Evolutionary conservation across 2,888 invertebrate species (phyloP).

Genomic region (Nasonovia ribisnigri): DNA sequence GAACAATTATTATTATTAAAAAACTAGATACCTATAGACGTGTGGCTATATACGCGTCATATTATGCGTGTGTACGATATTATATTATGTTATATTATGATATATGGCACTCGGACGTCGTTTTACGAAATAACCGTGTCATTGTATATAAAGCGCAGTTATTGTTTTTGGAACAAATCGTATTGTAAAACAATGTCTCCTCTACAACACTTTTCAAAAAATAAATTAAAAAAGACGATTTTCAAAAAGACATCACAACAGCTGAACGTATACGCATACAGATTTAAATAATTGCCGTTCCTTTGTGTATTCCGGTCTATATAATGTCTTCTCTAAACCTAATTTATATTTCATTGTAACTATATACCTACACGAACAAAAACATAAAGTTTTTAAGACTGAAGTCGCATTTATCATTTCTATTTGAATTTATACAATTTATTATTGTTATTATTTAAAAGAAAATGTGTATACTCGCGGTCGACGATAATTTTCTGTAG

Average conservation of each 20-base stretch:
- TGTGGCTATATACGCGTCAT: neutral
- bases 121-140: conserved; percentile 52
- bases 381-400: conserved; percentile 40
- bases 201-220: conserved; percentile 18
- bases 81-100: neutral
- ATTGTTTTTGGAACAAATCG: conserved; percentile 48
- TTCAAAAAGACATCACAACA: conserved; percentile 58
- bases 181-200: conserved; percentile 48
- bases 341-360: conserved; percentile 62
- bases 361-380: conserved; percentile 29
- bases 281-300: conserved; percentile 56
- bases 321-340: conserved; percentile 48
- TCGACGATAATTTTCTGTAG: conserved; percentile 24
- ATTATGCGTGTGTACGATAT: conserved; percentile 9
- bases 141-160: conserved; percentile 10
- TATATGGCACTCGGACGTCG: neutral
- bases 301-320: conserved; percentile 38
- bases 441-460: conserved; percentile 48
- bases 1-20: conserved; percentile 18
- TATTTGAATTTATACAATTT: conserved; percentile 54
- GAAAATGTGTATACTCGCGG: conserved; percentile 8
- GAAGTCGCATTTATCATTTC: conserved; percentile 55
- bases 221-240: conserved; percentile 44
- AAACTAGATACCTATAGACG: neutral
- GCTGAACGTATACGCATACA: neutral